Base-by-base conservation (phyloP, 37 sponge, comb jelly and placozoan genomes). In the Chondrilla cf. caribensis region DNA sequence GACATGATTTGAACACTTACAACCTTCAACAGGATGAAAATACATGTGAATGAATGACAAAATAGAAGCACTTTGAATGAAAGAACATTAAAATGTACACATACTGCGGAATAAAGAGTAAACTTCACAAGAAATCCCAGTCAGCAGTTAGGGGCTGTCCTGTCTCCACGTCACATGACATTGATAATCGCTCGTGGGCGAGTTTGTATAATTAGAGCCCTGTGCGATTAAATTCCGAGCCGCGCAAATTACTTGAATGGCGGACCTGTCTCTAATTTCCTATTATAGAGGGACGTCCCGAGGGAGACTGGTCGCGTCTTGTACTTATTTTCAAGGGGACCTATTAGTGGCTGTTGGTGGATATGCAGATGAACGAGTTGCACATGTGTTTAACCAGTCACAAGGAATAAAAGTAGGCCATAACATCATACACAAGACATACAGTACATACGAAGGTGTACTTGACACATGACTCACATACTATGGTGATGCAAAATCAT, bases 1-100 rank as follows among this genome's bases (percentile, higher is more conserved):
- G 88, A 36, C 95, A 93, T 93, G 22, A 25, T 40, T 18, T 18
- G 21, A 6, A 22, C 35, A 26, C 36, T 6, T 26, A 7, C 3
- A 33, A 22, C 54, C 47, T 54, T 37, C 77, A 76, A 76, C 33
- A 1, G 19, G 21, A 33, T 19, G 25, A 8, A 4, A 73, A 0
- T 2, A 8, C 25, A 73, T 47, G 51, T 47, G 51, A 47, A n/a
- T n/a, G n/a, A n/a, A n/a, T n/a, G n/a, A n/a, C n/a, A n/a, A n/a
- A n/a, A n/a, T n/a, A n/a, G n/a, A n/a, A n/a, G n/a, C n/a, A n/a
- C n/a, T n/a, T n/a, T n/a, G n/a, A n/a, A n/a, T n/a, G n/a, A 47
- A 47, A 47, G 51, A 6, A 47, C 51, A 47, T 47, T 47, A 47
- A 6, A 47, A 47, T 6, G 51, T 11, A 47, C 6, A 47, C 51